These are phyloP conservation scores for Mythimna pallens DNA, from an alignment of 2,888 invertebrate genomes.

Conservation along the genomic window DNA sequence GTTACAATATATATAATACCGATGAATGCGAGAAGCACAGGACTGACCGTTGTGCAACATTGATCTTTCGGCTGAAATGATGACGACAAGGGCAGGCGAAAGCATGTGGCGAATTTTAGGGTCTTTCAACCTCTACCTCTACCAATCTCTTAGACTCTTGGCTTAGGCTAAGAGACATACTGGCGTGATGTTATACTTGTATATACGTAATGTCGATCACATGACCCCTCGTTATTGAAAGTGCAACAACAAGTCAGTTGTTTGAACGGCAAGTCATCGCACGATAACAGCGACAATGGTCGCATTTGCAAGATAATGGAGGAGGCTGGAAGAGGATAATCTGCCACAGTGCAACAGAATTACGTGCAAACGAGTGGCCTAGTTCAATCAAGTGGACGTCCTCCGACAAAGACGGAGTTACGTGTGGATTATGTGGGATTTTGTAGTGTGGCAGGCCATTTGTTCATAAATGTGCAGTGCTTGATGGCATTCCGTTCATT, in stretches of 20 bases:
- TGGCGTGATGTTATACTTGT: not conserved
- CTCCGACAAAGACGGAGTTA: conserved; percentile 34
- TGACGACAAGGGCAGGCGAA: no score
- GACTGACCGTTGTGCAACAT: no score
- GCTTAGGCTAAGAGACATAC: not conserved
- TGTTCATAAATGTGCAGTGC: not conserved
- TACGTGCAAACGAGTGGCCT: conserved; percentile 65
- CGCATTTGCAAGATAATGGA: conserved; percentile 78
- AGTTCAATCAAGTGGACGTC: conserved; percentile 72
- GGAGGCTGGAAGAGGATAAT: conserved; percentile 72
- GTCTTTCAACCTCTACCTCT: no score
- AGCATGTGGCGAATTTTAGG: not conserved
- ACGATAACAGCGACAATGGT: conserved; percentile 76
- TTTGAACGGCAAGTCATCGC: conserved; percentile 68
- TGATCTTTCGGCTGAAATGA: no score
- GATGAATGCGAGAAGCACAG: no score
- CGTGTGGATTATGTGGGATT: conserved; percentile 25
- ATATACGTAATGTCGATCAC: conserved; percentile 15
- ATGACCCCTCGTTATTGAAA: conserved; percentile 47
- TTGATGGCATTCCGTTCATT: not conserved
- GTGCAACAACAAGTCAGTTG: conserved; percentile 58
- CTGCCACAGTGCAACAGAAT: conserved; percentile 67
- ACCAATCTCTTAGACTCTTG: not conserved
- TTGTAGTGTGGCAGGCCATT: not conserved
- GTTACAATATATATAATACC: no score